These are phyloP conservation scores for Pachyuromys duprasi DNA, from an alignment of 2,797 vertebrate species.

Conservation along the genomic window DNA sequence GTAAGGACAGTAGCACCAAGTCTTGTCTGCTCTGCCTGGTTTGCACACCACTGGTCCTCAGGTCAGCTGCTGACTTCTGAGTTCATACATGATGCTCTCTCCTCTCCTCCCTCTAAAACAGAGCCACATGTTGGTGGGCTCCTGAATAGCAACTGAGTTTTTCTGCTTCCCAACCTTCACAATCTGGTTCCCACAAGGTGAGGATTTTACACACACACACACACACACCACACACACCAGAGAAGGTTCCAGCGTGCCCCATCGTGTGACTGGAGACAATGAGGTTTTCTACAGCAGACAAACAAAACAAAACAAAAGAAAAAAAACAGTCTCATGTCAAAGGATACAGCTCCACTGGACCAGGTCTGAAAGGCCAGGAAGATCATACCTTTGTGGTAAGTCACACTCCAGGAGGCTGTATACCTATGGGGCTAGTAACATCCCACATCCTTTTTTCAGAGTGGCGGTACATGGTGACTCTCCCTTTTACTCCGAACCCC, in stretches of 20 bases:
- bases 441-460: neutral
- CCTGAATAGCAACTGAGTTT: neutral
- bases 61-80: neutral
- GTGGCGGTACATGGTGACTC: neutral
- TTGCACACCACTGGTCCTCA: neutral
- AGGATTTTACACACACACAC: neutral
- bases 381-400: neutral
- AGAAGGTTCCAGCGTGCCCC: slow-evolving; percentile 21
- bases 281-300: neutral
- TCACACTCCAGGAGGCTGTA: neutral
- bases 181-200: slow-evolving; percentile 33
- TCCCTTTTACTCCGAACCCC: neutral
- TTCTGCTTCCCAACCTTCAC: neutral
- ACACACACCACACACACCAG: too few species aligned
- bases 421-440: neutral
- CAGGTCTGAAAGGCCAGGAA: neutral
- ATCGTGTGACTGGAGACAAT: neutral
- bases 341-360: neutral
- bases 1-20: neutral
- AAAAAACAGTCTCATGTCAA: neutral
- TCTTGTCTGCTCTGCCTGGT: neutral
- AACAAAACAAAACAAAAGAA: too few species aligned
- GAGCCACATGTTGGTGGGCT: neutral
- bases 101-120: neutral
- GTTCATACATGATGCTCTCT: neutral